Evolutionary conservation across 2,888 invertebrate genomes (phyloP), one percentile per base, ranked within the genome.

Genomic region (Malacosoma neustria): DNA sequence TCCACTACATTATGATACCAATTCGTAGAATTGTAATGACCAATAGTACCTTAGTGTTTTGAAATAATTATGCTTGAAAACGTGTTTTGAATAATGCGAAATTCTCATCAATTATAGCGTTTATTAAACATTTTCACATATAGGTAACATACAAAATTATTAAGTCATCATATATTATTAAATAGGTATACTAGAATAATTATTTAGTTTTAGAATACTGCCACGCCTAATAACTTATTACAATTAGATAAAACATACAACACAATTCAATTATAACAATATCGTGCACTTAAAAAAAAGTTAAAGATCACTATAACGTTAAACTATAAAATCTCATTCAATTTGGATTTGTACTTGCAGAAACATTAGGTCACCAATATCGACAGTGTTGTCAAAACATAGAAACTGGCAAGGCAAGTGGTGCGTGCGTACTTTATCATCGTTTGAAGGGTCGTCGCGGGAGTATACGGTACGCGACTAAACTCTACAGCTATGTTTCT

Each of bases 321-420:
- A 82, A 75, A 76, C 75, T 82, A 75, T 72, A 72, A 76, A 81
- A 81, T 80, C 72, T 82, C 82, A 81, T 80, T 84, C 80, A 79
- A 73, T 72, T 82, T 70, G 77, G 80, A 82, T 84, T 85, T 85
- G 84, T 85, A 85, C 84, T 85, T 76, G 81, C 82, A 80, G 67
- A 74, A 77, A 55, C 45, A 75, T 74, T 72, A 72, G 72, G 68
- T 74, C 70, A 65, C 67, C 64, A 75, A 70, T 65, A 72, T 70
- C 72, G 80, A 77, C 79, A 74, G 73, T 80, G 74, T 73, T 70
- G 64, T 69, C 67, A 77, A 74, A 81, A 81, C 82, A 84, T 84
- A 84, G 82, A 84, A 72, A 81, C 82, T 74, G 84, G 84, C 84
- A 82, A 81, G 77, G 71, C 80, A 79, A 75, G 77, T 70, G 62